These are phyloP conservation scores for Phallusia fumigata DNA, from an alignment of 23 tunicate species.

Conservation along the genomic window DNA sequence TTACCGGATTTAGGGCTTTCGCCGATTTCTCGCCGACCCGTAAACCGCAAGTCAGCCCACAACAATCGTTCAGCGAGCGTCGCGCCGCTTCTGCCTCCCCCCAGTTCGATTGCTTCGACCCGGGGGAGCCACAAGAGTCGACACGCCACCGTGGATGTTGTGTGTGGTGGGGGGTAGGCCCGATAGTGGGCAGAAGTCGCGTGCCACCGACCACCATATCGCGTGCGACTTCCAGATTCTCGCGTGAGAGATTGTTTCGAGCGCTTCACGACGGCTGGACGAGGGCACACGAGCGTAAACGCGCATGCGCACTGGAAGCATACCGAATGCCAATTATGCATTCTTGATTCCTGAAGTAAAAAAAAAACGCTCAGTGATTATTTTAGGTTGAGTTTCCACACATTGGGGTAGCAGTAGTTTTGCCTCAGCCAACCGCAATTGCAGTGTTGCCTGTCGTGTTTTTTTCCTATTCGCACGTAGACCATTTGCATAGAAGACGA, in stretches of 20 bases:
- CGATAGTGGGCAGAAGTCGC: not conserved
- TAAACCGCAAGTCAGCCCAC: not conserved
- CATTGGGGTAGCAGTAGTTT: too few relatives aligned
- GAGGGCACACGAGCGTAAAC: too few relatives aligned
- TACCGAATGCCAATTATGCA: too few relatives aligned
- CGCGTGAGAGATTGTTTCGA: constrained; percentile 4
- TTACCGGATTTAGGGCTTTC: constrained; percentile 10
- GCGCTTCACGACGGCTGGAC: not conserved
- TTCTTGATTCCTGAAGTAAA: too few relatives aligned
- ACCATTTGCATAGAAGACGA: too few relatives aligned
- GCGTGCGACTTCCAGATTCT: constrained; percentile 16
- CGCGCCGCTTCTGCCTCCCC: not conserved
- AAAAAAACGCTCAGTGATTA: too few relatives aligned
- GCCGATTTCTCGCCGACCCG: constrained; percentile 1
- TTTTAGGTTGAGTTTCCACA: too few relatives aligned
- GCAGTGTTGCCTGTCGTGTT: too few relatives aligned
- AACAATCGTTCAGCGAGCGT: not conserved
- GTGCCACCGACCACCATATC: constrained; percentile 17
- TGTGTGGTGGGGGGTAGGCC: not conserved
- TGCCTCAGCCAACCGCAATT: too few relatives aligned
- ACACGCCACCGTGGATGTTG: not conserved
- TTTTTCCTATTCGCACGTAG: too few relatives aligned
- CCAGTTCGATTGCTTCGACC: not conserved
- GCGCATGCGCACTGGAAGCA: too few relatives aligned
- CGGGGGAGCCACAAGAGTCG: not conserved